Percentiles rank a stretch among this genome's conserved stretches.
These are phyloP conservation scores for Odontomyia ornata DNA, from an alignment of 2,888 invertebrate genomes.

Conservation along the genomic window DNA sequence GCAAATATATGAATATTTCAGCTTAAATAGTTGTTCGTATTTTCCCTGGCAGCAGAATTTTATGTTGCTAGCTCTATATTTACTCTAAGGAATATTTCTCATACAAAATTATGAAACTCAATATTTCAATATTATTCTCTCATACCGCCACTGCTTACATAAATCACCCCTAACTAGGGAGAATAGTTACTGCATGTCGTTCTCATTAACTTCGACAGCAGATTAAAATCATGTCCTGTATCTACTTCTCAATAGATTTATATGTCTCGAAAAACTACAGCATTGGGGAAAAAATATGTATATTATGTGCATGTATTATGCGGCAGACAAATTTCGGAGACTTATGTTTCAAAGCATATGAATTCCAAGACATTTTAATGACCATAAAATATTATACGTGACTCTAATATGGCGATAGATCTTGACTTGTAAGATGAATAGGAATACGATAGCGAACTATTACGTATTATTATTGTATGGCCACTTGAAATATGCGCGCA, in stretches of 20 bases:
- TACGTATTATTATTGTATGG: background rate
- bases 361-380: conserved; percentile 50
- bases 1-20: too few relatives aligned
- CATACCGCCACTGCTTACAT: too few relatives aligned
- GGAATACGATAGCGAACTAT: conserved; percentile 21
- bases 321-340: conserved; percentile 43
- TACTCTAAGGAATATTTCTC: too few relatives aligned
- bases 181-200: background rate
- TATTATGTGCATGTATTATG: conserved; percentile 37
- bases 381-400: conserved; percentile 43
- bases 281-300: background rate
- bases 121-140: too few relatives aligned
- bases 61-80: too few relatives aligned
- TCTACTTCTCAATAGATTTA: background rate
- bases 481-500: conserved; percentile 26
- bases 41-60: too few relatives aligned
- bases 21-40: too few relatives aligned
- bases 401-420: conserved; percentile 46
- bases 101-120: too few relatives aligned
- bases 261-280: background rate
- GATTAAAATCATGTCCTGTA: background rate
- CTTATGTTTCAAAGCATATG: conserved; percentile 35
- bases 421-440: conserved; percentile 43
- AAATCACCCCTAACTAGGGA: background rate
- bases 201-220: background rate